These are phyloP conservation scores for Limnothrissa miodon DNA, from an alignment of 2,113 vertebrate species.

Conservation along the genomic window DNA sequence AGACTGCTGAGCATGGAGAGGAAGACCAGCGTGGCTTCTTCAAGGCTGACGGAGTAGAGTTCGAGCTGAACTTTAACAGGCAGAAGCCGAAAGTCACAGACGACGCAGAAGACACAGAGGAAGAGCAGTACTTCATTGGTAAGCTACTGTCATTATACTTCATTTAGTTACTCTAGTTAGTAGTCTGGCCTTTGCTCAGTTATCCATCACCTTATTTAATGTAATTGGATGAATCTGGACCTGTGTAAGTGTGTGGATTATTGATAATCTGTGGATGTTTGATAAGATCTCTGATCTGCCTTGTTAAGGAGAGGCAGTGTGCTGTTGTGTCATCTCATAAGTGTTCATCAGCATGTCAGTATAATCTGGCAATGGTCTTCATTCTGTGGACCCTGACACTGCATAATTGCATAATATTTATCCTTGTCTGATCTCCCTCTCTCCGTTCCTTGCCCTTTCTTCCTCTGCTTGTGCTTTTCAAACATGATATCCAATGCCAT, in stretches of 20 bases:
- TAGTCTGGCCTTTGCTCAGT: not conserved
- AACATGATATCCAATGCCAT: not conserved
- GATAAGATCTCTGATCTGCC: not conserved
- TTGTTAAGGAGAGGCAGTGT: not conserved
- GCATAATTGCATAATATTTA: not conserved
- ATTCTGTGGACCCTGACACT: not conserved
- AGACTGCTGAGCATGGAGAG: slow-evolving; percentile 22
- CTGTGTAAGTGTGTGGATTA: not conserved
- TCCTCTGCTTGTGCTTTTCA: slow-evolving; percentile 30
- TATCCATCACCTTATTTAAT: not conserved
- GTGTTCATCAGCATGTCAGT: not conserved
- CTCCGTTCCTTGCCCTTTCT: slow-evolving; percentile 23
- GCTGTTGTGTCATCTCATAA: not conserved
- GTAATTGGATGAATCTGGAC: not conserved
- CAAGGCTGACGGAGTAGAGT: slow-evolving; percentile 62
- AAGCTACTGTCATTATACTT: slow-evolving; percentile 20
- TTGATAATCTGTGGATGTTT: not conserved
- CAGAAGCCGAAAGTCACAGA: slow-evolving; percentile 29
- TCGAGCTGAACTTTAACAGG: slow-evolving; percentile 59
- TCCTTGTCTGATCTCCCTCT: slow-evolving; percentile 14
- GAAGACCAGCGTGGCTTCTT: slow-evolving; percentile 58
- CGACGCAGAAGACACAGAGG: slow-evolving; percentile 43
- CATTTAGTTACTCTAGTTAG: not conserved
- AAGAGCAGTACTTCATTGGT: slow-evolving; percentile 68
- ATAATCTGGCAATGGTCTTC: not conserved